Base-by-base conservation (phyloP, 2,113 vertebrate genomes). In the Neolamprologus falcicula region DNA sequence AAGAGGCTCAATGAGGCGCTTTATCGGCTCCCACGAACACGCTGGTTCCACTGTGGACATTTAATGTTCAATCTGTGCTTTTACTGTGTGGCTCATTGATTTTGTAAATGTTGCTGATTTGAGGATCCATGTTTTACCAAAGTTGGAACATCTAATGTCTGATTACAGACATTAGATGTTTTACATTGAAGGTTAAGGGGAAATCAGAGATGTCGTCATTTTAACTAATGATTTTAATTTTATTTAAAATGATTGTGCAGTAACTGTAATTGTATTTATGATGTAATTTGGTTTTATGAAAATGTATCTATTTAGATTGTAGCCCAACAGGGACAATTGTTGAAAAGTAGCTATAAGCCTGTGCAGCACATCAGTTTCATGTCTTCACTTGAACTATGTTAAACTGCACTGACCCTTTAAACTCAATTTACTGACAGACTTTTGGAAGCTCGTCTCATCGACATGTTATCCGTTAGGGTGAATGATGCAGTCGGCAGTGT, bases 111-210 rank as follows among this genome's bases (percentile, higher is more conserved):
- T 73, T 45, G 21, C 71, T 47, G 40, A 47, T 47, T 28, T 28
- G 42, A 1, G 3, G n/a, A 0, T 17, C 13, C 21, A 0, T 17
- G 40, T 47, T 73, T 40, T 7, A 26, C 40, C 40, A 0, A 45
- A 73, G 21, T 73, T 73, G 37, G 37, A 73, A 26, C 37, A 73
- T 54, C 52, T 54, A 12, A 54, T 9, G 9, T 53, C 52, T 53
- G 19, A 53, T 53, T 53, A 53, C 50, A 21, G 52, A 53, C 52
- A 0, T 53, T 6, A 53, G 9, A 21, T 53, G 1, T 11, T 4
- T 53, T 21, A 53, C 52, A 21, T 53, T 21, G 52, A 53, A 53
- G 5, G 52, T 53, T 53, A 21, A 54, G 0, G 5, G 0, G 9
- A 5, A 52, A 52, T 52, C 50, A n/a, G 0, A 52, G 17, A 52